Evolutionary conservation across 1,140 invertebrate species (phyloP).

Genomic region (Pinna nobilis): DNA sequence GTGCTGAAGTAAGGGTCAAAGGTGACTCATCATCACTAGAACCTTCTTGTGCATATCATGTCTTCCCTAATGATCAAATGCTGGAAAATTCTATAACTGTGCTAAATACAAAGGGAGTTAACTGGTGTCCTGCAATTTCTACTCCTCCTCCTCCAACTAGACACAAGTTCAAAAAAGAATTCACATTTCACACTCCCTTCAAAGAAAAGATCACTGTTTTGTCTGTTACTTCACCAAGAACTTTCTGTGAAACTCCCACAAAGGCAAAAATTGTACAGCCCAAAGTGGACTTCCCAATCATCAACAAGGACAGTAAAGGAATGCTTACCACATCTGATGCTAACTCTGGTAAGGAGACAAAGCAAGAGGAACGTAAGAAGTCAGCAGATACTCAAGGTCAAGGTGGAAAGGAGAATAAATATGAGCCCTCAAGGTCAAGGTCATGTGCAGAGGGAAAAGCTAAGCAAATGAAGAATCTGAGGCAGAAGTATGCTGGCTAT

Average conservation of each 20-base stretch:
- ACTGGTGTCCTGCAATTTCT: slow-evolving; percentile 36
- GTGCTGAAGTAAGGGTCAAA: slow-evolving; percentile 37
- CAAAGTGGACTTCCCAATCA: slow-evolving; percentile 30
- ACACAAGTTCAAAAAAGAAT: slow-evolving; percentile 12
- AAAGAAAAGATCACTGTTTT: slow-evolving; percentile 5
- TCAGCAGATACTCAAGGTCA: not conserved
- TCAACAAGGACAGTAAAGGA: slow-evolving; percentile 22
- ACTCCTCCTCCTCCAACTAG: not conserved
- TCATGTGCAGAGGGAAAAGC: slow-evolving; percentile 23
- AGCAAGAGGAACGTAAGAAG: not conserved
- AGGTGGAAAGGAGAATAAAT: not conserved
- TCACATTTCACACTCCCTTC: slow-evolving; percentile 8
- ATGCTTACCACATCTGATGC: slow-evolving; percentile 28
- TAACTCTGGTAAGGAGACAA: slow-evolving; percentile 29
- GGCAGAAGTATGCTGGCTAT: slow-evolving; percentile 34
- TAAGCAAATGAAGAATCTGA: slow-evolving; percentile 28
- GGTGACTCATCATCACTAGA: slow-evolving; percentile 35
- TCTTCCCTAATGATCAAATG: slow-evolving; percentile 41
- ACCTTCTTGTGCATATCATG: slow-evolving; percentile 45
- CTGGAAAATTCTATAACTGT: slow-evolving; percentile 27
- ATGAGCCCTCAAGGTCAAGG: not conserved
- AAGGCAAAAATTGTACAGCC: slow-evolving; percentile 1
- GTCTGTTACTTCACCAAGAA: no score
- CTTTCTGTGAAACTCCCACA: no score
- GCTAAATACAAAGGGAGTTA: slow-evolving; percentile 13